Base-by-base conservation (phyloP, 2,113 vertebrate genomes). In the Orientallactaga bullata region DNA sequence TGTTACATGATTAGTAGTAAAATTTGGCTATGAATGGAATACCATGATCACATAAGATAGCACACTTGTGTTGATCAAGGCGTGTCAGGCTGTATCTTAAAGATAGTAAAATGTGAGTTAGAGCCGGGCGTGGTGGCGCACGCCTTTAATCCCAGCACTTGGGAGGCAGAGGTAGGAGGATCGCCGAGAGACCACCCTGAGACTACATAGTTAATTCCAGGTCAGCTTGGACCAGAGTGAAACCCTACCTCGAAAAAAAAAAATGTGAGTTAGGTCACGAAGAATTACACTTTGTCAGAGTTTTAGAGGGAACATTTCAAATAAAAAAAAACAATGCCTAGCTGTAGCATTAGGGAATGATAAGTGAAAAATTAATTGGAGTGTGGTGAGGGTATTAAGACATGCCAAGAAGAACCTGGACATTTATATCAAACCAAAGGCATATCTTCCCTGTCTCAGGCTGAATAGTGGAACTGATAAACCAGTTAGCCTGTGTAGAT, bases 231-330 rank as follows among this genome's bases (percentile, higher is more conserved):
- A n/a, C n/a, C n/a, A n/a, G n/a, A n/a, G n/a, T n/a, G n/a, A n/a
- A n/a, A n/a, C n/a, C n/a, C n/a, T n/a, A n/a, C n/a, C n/a, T n/a
- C n/a, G n/a, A n/a, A n/a, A n/a, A n/a, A n/a, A n/a, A n/a, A 80
- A 66, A 94, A 26, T 80, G 5, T 58, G 60, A 76, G 58, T 26
- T 61, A 71, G 55, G 47, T 63, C 55, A 83, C 66, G 73, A 47
- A 73, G 47, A 92, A 3, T 86, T 65, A 58, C 82, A 35, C 55
- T 80, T 83, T 86, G 21, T 86, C 30, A 79, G 35, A 83, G 68
- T 60, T 58, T 66, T 65, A 26, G 21, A 58, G n/a, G 69, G 51
- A 60, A 47, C 7, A 58, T 68, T 80, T 90, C 66, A 42, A 20
- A 23, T 63, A 77, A 37, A 76, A 37, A 37, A 71, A 79, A 83